A percentile compares a stretch with the other conserved stretches of the same genome.
Evolutionary conservation across 2,888 invertebrate species (phyloP).

Genomic region (Drosophila falleni): DNA sequence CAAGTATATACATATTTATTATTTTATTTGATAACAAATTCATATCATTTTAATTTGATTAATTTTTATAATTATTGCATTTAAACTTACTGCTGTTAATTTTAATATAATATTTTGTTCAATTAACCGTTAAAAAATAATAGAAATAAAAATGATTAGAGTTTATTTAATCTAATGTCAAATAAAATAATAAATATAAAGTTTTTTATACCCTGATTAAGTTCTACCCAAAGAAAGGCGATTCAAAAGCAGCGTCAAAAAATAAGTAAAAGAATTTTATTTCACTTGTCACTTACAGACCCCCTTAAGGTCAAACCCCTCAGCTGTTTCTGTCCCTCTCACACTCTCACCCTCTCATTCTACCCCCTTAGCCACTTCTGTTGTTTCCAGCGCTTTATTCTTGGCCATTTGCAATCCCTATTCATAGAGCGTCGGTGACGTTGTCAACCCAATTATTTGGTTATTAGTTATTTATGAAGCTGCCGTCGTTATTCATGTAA

Average conservation of each 20-base stretch:
- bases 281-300: conserved; percentile 25
- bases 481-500: conserved; percentile 52
- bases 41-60: no score
- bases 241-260: not conserved
- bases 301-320: conserved; percentile 2
- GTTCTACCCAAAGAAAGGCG: not conserved
- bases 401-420: conserved; percentile 47
- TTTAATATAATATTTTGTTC: no score
- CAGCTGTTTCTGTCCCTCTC: not conserved
- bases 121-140: no score
- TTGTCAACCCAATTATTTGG: conserved; percentile 68
- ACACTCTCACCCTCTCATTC: no score
- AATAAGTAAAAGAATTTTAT: conserved; percentile 41
- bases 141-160: no score
- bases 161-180: no score
- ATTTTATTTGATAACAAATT: no score
- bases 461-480: conserved; percentile 70
- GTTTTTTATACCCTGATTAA: not conserved
- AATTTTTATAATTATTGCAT: no score
- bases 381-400: not conserved
- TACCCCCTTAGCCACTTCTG: not conserved
- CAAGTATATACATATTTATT: no score
- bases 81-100: no score
- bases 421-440: conserved; percentile 49
- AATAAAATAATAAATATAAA: not conserved